Evolutionary conservation across 2,888 invertebrate species (phyloP), one percentile per base, ranked within the genome.

Genomic region (Drosophila rubida): DNA sequence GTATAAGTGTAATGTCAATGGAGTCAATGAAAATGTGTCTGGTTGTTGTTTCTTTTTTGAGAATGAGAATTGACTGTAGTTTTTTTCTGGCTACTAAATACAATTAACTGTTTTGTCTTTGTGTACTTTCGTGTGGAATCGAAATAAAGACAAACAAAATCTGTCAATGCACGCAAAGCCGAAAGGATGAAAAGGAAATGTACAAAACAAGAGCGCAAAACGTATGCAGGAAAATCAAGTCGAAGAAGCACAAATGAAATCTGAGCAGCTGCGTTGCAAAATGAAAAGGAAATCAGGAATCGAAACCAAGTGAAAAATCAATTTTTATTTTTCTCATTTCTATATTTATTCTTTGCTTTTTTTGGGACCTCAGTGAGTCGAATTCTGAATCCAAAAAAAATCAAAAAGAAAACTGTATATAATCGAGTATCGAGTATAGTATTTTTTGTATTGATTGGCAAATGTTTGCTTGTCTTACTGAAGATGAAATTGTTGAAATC

Each of bases 101-200:
- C 25, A 39, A 60, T 39, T 59, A 64, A 63, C 62, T 54, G 42
- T 51, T 65, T 16, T 16, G 44, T 63, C 27, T 41, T 69, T 37
- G 41, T 48, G 62, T 60, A 65, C 39, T 65, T 51, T 44, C 9
- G 63, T 49, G 60, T 45, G 50, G 37, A 25, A 45, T 55, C 23
- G 2, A 45, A 61, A 48, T 39, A 19, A 55, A 55, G 27, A 51
- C 27, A 32, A 32, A 32, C 32, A 46, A 55, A 46, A 48, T 50
- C 49, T 53, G 25, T 62, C 50, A 61, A 60, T 70, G 66, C 48
- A 70, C 68, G 64, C 78, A 77, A 73, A 60, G 77, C 60, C 44
- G 66, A 60, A 8, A 23, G n/a, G 42, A 8, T 5, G 4, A 51
- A 27, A 2, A 2, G 2, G 8, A 61, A 55, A 49, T 23, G 19